Evolutionary conservation across 2,888 invertebrate species (phyloP).

Genomic region (Sceliomorpha sp.): DNA sequence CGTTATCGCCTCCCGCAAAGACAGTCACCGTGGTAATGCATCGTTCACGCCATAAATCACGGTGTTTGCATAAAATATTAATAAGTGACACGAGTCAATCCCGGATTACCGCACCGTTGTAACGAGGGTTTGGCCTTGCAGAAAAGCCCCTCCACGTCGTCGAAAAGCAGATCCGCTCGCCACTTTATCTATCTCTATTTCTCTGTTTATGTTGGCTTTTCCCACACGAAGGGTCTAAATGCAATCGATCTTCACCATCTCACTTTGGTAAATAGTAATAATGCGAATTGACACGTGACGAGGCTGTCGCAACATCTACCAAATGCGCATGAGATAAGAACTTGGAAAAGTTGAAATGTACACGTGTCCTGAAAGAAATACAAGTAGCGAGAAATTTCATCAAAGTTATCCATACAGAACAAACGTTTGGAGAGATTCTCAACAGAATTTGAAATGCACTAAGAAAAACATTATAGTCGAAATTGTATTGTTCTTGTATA

Average conservation of each 20-base stretch:
- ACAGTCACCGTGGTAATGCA: constrained; percentile 60
- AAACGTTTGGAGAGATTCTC: too few species aligned
- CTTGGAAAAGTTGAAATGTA: constrained; percentile 23
- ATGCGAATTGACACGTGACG: constrained; percentile 79
- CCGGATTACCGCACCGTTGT: constrained; percentile 72
- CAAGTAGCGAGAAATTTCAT: too few species aligned
- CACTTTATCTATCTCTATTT: constrained; percentile 79
- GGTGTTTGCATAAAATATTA: constrained; percentile 80
- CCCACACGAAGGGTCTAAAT: constrained; percentile 73
- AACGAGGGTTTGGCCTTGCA: constrained; percentile 42
- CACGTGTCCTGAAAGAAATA: constrained; percentile 1
- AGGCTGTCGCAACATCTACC: constrained; percentile 73
- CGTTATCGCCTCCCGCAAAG: constrained; percentile 63
- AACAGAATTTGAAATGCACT: too few species aligned
- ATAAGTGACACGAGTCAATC: constrained; percentile 81
- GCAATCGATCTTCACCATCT: constrained; percentile 62
- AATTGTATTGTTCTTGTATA: too few species aligned
- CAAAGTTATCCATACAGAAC: too few species aligned
- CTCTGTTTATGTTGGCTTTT: constrained; percentile 78
- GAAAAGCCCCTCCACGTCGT: too few species aligned
- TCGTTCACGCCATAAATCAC: constrained; percentile 72
- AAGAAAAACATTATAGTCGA: too few species aligned
- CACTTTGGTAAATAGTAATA: constrained; percentile 79
- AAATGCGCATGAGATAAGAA: constrained; percentile 38
- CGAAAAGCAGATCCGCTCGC: constrained; percentile 58